phyloP scores from a whole-genome alignment of 2,888 invertebrate genomes.

The Thera obeliscata region DNA sequence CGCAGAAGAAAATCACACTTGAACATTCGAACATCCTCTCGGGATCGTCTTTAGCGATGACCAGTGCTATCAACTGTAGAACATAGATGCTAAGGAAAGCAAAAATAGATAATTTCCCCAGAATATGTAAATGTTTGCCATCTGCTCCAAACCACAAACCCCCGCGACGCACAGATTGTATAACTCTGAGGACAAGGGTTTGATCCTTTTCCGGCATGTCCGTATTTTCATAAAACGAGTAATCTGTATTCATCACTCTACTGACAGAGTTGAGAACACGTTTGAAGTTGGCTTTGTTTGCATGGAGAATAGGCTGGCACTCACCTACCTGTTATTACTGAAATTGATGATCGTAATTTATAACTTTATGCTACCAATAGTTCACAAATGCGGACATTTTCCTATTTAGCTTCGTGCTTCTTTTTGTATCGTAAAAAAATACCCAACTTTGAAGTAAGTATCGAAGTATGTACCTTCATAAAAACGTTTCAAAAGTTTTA shows the following conservation, averaged over 20 bases:
- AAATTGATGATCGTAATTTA: slow-evolving; percentile 16
- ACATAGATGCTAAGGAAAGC: slow-evolving; percentile 52
- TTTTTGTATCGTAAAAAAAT: neutral
- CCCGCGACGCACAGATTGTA: slow-evolving; percentile 41
- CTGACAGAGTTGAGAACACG: neutral
- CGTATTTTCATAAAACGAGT: neutral
- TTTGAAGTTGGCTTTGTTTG: slow-evolving; percentile 2
- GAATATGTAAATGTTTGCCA: slow-evolving; percentile 43
- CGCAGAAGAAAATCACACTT: slow-evolving; percentile 64
- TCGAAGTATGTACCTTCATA: too few species aligned
- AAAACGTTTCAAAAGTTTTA: neutral
- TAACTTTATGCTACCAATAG: slow-evolving; percentile 12
- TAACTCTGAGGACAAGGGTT: slow-evolving; percentile 19
- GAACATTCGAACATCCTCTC: slow-evolving; percentile 64
- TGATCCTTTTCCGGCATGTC: slow-evolving; percentile 15
- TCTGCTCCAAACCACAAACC: slow-evolving; percentile 49
- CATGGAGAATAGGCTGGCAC: slow-evolving; percentile 6
- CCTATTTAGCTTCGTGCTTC: neutral
- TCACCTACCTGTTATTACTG: slow-evolving; percentile 5
- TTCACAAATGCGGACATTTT: slow-evolving; percentile 1
- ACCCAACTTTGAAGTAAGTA: neutral
- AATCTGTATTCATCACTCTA: neutral
- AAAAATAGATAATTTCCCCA: slow-evolving; percentile 47
- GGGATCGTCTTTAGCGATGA: slow-evolving; percentile 51
- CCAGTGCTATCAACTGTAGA: slow-evolving; percentile 55